A percentile compares a stretch with the other conserved stretches of the same genome.
Conservation (phyloP, 2,888 invertebrate species). For the Chloroclysta siterata region DNA sequence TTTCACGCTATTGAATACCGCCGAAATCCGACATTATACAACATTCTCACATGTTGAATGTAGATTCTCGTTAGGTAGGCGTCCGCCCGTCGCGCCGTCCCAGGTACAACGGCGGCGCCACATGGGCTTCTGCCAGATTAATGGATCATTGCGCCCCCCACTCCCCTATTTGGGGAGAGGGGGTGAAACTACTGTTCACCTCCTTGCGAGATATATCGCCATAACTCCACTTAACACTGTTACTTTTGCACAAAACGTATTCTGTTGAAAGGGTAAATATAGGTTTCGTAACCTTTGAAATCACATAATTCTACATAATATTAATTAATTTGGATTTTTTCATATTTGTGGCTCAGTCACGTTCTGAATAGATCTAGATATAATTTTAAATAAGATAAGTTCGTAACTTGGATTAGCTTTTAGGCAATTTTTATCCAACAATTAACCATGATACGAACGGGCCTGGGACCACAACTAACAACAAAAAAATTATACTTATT, state of each 20-base stretch:
- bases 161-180: slow-evolving; percentile 41
- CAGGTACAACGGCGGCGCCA: slow-evolving; percentile 88
- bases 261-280: slow-evolving; percentile 36
- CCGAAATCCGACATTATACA: slow-evolving; percentile 46
- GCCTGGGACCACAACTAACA: too few species aligned
- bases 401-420: too few species aligned
- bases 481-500: too few species aligned
- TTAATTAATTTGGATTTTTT: too few species aligned
- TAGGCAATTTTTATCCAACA: too few species aligned
- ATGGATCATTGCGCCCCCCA: slow-evolving; percentile 92
- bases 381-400: too few species aligned
- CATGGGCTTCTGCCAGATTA: slow-evolving; percentile 92
- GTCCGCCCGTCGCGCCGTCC: slow-evolving; percentile 79
- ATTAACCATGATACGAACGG: too few species aligned
- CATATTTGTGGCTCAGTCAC: too few species aligned
- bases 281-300: slow-evolving; percentile 10
- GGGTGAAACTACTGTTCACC: slow-evolving; percentile 76
- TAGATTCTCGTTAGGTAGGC: slow-evolving; percentile 79
- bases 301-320: not conserved
- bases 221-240: slow-evolving; percentile 66
- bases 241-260: slow-evolving; percentile 33
- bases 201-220: slow-evolving; percentile 73
- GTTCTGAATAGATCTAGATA: too few species aligned
- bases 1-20: slow-evolving; percentile 42
- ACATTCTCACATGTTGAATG: slow-evolving; percentile 70